Evolutionary conservation across 2,797 vertebrate species (phyloP), one percentile per base, ranked within the genome.

Genomic region (Melanotaenia boesemani): DNA sequence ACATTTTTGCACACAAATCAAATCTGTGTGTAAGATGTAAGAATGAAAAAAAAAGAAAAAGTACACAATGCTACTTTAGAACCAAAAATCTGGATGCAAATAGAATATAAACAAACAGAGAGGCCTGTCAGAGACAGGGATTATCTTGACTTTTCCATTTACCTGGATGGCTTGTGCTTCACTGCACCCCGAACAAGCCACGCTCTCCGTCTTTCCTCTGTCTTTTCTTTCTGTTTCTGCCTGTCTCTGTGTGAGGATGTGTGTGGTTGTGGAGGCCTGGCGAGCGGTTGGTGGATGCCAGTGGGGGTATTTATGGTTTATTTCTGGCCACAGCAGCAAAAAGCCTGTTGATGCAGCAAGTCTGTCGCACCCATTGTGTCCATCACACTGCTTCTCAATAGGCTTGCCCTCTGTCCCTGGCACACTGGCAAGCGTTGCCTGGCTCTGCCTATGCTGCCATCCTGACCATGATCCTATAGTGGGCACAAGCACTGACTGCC

Each of bases 301-400:
- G 82, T 48, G 74, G 90, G 65, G 83, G 94, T 96, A 96, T 97
- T 97, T 97, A 97, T 96, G 95, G 90, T 91, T 62, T 3, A 85
- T 89, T 96, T 95, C 93, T 95, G 95, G 85, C 90, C 94, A 94
- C 94, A 89, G 83, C 95, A 95, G 95, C 96, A 96, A 94, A 96
- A 95, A 93, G 68, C 84, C 87, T 93, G 96, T 97, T 96, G 96
- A 97, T 89, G 83, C 95, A 95, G 96, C 94, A 95, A 83, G 83
- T 93, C 92, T 94, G 94, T 95, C 94, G 64, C 64, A 85, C 78
- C 76, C 81, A 96, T 96, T 95, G 92, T 90, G 76, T 89, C 92
- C 94, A 59, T 91, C 79, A 94, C 90, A 91, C 90, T 92, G 91
- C 92, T 90, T 88, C 92, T 95, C 94, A 96, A 97, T 96, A 95